Conservation (phyloP, 2,113 vertebrate species). For the Phalacrocorax aristotelis region DNA sequence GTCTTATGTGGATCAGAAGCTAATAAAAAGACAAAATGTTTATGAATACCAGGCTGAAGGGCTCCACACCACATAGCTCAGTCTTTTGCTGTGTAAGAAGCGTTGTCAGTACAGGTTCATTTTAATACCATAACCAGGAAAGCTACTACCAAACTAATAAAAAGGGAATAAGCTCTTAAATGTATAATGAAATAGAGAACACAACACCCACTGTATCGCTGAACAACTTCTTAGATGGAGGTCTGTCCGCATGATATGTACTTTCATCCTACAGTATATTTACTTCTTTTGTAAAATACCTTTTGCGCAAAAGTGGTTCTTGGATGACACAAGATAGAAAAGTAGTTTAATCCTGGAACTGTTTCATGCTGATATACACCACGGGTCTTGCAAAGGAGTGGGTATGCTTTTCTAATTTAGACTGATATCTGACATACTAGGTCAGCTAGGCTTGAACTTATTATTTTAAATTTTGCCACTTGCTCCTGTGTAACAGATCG, state of each 20-base stretch:
- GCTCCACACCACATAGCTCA: not conserved
- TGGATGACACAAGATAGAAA: not conserved
- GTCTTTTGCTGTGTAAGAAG: not conserved
- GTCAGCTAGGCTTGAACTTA: not conserved
- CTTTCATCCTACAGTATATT: not conserved
- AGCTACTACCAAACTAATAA: not conserved
- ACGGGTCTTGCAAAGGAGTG: not conserved
- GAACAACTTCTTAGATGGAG: not conserved
- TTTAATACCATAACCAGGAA: not conserved
- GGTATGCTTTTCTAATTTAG: not conserved
- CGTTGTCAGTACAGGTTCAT: not conserved
- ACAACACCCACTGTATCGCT: not conserved
- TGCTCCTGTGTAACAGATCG: not conserved
- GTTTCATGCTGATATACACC: not conserved
- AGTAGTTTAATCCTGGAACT: not conserved
- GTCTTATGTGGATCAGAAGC: not conserved
- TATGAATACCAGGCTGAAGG: not conserved
- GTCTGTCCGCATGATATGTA: rapidly evolving
- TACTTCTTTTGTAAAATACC: not conserved
- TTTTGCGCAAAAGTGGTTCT: not conserved
- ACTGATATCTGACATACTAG: not conserved
- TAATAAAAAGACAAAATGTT: not conserved
- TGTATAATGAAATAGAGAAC: rapidly evolving
- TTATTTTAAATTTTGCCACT: not conserved
- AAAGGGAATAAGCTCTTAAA: not conserved